A percentile compares a stretch with the other conserved stretches of the same genome.
Conservation (phyloP, 1,140 invertebrate genomes). For the Brachionus asplanchnoidis region DNA sequence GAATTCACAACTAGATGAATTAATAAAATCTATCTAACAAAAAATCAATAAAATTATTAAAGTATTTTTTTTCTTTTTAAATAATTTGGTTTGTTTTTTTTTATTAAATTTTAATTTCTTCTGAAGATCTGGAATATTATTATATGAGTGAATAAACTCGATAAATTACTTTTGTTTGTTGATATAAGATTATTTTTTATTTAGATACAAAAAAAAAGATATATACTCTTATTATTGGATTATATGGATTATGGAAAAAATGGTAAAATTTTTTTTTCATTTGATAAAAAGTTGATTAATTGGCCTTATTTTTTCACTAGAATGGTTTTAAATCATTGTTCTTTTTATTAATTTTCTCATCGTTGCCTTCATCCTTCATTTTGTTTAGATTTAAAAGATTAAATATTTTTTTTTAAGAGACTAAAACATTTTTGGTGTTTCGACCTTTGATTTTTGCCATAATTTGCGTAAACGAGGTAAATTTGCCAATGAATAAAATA, state of each 20-base stretch:
- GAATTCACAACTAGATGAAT: background rate
- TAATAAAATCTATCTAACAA: background rate
- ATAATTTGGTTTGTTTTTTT: background rate
- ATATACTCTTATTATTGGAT: background rate
- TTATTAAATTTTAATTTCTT: background rate
- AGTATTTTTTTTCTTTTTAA: background rate
- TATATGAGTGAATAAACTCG: background rate
- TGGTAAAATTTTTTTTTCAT: background rate
- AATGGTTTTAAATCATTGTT: background rate
- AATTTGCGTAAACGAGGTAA: too few relatives aligned
- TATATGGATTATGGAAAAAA: background rate
- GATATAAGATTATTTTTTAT: background rate
- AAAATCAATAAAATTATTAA: background rate
- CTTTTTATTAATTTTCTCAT: background rate
- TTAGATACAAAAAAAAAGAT: background rate
- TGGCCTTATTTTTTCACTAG: background rate
- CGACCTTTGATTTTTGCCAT: too few relatives aligned
- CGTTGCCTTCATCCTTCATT: background rate
- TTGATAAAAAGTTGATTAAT: background rate
- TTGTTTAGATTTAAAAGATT: background rate
- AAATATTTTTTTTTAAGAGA: too few relatives aligned
- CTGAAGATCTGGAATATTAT: background rate
- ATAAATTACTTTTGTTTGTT: background rate
- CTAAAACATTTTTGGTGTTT: too few relatives aligned
- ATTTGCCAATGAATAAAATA: too few relatives aligned